These are phyloP conservation scores for Odontomyia ornata DNA, from an alignment of 2,888 invertebrate genomes.

Conservation along the genomic window DNA sequence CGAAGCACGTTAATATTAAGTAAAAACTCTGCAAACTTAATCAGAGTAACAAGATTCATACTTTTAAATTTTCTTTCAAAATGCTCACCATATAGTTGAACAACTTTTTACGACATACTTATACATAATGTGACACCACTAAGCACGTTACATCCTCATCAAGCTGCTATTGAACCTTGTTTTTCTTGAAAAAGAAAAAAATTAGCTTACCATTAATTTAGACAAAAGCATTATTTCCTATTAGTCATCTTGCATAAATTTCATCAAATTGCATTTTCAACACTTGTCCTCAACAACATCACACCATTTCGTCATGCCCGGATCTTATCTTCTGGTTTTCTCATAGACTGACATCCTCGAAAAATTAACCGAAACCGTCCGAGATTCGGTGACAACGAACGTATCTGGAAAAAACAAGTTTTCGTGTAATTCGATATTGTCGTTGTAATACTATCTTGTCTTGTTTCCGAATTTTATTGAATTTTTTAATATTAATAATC, in stretches of 20 bases:
- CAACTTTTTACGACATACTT: too few species aligned
- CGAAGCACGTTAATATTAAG: too few species aligned
- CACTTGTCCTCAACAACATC: neutral
- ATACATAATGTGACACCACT: too few species aligned
- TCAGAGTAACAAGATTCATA: too few species aligned
- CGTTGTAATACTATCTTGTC: neutral
- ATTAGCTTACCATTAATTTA: too few species aligned
- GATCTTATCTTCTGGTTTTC: neutral
- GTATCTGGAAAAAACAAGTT: neutral
- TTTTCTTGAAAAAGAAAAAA: too few species aligned
- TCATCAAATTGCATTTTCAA: neutral
- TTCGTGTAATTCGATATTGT: constrained; percentile 3
- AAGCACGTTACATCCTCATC: too few species aligned
- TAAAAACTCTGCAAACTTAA: too few species aligned
- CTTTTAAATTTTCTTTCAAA: too few species aligned
- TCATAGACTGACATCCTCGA: neutral
- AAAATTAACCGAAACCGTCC: neutral
- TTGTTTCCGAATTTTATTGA: neutral
- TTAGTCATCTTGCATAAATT: neutral
- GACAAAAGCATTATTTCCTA: neutral
- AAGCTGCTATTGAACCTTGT: too few species aligned
- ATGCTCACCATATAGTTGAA: too few species aligned
- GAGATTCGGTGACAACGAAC: neutral
- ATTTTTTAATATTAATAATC: neutral
- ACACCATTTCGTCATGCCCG: neutral